A percentile compares a stretch with the other conserved stretches of the same genome.
Evolutionary conservation across 2,797 vertebrate genomes (phyloP).

Genomic region (Paramormyrops hopkinsi): DNA sequence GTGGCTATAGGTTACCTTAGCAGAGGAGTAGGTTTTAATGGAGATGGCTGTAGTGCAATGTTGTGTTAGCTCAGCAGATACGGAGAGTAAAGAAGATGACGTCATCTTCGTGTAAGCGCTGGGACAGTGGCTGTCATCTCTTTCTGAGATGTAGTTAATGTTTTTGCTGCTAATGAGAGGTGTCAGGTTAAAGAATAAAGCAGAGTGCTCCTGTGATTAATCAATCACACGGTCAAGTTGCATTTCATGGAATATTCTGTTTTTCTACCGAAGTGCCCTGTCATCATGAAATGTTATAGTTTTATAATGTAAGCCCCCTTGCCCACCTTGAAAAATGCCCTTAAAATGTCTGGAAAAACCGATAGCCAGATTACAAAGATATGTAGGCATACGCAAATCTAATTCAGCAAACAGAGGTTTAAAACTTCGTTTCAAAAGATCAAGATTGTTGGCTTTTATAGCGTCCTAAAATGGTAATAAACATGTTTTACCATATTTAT

Average conservation of each 20-base stretch:
- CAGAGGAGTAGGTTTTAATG: background rate
- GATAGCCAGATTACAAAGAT: background rate
- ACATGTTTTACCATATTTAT: conserved; percentile 20
- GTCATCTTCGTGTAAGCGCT: background rate
- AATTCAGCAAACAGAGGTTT: background rate
- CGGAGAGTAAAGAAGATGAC: background rate
- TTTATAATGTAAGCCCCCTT: background rate
- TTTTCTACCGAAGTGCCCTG: conserved; percentile 44
- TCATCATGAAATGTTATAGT: background rate
- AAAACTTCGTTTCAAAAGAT: conserved; percentile 15
- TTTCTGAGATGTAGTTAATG: background rate
- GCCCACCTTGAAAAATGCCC: background rate
- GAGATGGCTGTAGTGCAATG: background rate
- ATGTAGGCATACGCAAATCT: background rate
- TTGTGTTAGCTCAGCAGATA: background rate
- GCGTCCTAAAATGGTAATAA: conserved; percentile 16
- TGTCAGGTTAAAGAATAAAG: background rate
- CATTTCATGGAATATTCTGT: conserved; percentile 46
- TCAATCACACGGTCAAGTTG: conserved; percentile 33
- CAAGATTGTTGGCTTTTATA: background rate
- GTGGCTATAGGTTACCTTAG: background rate
- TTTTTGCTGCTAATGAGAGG: background rate
- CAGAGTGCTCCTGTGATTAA: background rate
- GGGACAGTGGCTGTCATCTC: background rate
- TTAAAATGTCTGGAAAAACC: background rate